These are phyloP conservation scores for Silurus aristotelis DNA, from an alignment of 2,797 vertebrate species.

Conservation along the genomic window DNA sequence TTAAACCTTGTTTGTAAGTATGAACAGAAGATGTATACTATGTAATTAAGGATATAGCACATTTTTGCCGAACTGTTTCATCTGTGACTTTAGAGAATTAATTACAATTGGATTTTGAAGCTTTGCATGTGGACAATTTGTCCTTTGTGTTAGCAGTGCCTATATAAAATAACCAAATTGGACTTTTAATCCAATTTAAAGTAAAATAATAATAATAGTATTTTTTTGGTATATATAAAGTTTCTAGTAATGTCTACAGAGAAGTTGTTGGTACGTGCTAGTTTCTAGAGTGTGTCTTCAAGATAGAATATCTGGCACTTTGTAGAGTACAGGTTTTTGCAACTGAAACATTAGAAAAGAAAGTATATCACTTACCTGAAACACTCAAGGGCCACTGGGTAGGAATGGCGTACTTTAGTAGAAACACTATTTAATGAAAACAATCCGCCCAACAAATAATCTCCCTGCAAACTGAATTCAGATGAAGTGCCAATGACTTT, in stretches of 20 bases:
- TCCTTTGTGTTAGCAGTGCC: background rate
- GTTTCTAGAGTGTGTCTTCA: no score
- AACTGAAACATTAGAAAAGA: background rate
- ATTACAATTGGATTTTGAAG: background rate
- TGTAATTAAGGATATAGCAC: background rate
- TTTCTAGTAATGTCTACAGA: no score
- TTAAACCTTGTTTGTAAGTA: background rate
- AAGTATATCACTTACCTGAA: constrained; percentile 24
- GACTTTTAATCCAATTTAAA: background rate
- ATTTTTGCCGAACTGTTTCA: background rate
- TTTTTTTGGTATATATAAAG: no score
- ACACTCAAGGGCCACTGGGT: constrained; percentile 42
- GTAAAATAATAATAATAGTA: background rate
- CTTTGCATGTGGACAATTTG: background rate
- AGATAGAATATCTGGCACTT: background rate
- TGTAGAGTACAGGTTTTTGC: background rate
- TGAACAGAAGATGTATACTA: background rate
- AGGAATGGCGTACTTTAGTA: constrained; percentile 10
- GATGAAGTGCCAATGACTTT: constrained; percentile 23
- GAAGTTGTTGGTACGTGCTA: background rate
- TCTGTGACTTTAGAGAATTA: background rate
- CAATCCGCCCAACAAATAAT: constrained; percentile 54
- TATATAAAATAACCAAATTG: background rate
- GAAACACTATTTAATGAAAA: constrained; percentile 36
- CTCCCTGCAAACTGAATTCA: constrained; percentile 50